Base-by-base conservation (phyloP, 2,113 vertebrate genomes). In the Lota lota region DNA sequence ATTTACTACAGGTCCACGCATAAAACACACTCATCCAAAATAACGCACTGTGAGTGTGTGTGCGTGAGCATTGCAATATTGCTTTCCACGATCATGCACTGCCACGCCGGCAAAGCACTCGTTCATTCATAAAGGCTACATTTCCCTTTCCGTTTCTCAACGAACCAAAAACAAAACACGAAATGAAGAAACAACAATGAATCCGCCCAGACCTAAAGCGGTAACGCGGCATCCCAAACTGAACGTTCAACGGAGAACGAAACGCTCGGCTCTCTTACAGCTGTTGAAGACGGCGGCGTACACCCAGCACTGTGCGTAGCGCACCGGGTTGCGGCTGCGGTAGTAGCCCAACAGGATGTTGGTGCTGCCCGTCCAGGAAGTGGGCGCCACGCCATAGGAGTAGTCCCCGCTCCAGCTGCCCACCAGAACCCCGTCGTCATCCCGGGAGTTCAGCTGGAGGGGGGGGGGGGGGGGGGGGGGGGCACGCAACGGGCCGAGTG, bases 221-320 rank as follows among this genome's bases (percentile, higher is more conserved):
- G n/a, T n/a, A 2, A 28, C 24, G 24, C 24, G 3, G 24, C 24
- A 28, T 2, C 24, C 24, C 24, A 28, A 28, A n/a, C n/a, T n/a
- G n/a, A 4, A 20, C 15, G 15, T 22, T 20, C 14, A 54, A 8
- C 18, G 47, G 20, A 22, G 14, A n/a, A 53, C 51, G 12, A 54
- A 16, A 54, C 17, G 12, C 1, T 54, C 2, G 53, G 2, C 12
- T 10, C 8, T 91, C 97, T 93, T 91, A 99, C 97, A 96, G 0
- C 95, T 95, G 82, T 96, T 99, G 86, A 99, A 96, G 80, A 99
- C 95, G 2, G 94, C 96, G 0, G 97, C 95, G 24, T 95, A 99
- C 85, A 99, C 97, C 97, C 97, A 99, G 86, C 97, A 99, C 73
- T 99, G 97, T 15, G 96, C 95, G 0, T 96, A 99, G 57, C 88